phyloP scores from a whole-genome alignment of 2,888 invertebrate species.

The Ophonus ardosiacus region DNA sequence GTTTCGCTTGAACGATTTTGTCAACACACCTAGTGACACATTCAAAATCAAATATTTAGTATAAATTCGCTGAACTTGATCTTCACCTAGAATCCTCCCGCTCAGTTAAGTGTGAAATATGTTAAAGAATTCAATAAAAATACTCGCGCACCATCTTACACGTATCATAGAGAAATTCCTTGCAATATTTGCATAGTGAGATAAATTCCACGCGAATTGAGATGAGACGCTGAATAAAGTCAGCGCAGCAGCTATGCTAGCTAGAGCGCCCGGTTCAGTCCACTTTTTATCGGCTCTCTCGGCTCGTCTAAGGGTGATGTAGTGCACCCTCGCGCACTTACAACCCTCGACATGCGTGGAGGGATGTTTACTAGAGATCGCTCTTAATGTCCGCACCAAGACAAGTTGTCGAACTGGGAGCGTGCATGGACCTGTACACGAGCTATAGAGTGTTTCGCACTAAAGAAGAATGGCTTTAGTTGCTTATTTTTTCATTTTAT shows the following conservation, averaged over 20 bases:
- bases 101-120: neutral
- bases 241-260: neutral
- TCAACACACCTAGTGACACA: neutral
- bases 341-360: conserved; percentile 34
- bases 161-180: conserved; percentile 22
- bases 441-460: too few relatives aligned
- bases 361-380: conserved; percentile 45
- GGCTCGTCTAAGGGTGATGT: neutral
- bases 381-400: conserved; percentile 20
- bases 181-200: conserved; percentile 43
- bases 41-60: neutral
- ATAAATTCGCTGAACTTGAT: neutral
- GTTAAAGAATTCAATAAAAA: neutral
- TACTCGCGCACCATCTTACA: neutral
- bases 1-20: too few relatives aligned
- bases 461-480: too few relatives aligned
- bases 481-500: too few relatives aligned
- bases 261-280: neutral
- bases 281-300: neutral
- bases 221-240: neutral
- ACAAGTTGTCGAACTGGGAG: neutral
- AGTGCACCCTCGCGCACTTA: conserved; percentile 24
- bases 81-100: neutral
- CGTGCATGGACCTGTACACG: too few relatives aligned
- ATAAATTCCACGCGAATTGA: conserved; percentile 19